Base-by-base conservation (phyloP, 2,888 invertebrate species). In the Nomada goodeniana region DNA sequence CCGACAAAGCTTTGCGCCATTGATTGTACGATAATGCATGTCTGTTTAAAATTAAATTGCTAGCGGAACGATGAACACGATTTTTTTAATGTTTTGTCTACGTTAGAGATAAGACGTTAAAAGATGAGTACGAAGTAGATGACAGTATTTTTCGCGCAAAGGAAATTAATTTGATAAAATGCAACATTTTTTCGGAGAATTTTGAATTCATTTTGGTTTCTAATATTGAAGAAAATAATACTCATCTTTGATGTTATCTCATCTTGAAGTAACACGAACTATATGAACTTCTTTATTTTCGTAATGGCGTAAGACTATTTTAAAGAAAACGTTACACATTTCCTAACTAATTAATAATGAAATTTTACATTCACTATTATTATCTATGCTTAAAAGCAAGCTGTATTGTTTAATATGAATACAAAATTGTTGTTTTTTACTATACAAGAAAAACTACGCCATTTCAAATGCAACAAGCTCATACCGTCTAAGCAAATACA, bases 401-500 rank as follows among this genome's bases (percentile, higher is more conserved):
- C 36, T 36, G 36, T 36, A 36, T 7, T 36, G 36, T 36, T 36
- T 36, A 36, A 36, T 36, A 36, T 36, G 7, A 36, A 36, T 36
- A 36, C 0, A 36, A 36, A 23, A 15, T 63, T 47, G 23, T 47
- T 26, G 47, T n/a, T 4, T 23, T 53, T 18, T 0, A n/a, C 18
- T 50, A 29, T 47, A 55, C n/a, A 18, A 18, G 44, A 18, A 69
- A 18, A 69, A 70, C 18, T 52, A 61, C 50, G 61, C 2, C 61
- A 71, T 50, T 20, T 70, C 15, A 71, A 69, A 42, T 11, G 42
- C 26, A 75, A 75, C 13, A 29, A n/a, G 26, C 20, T 52, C 42
- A 42, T 52, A 60, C 50, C 42, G 20, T 29, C 7, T 42, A 75
- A 70, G 60, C 74, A 60, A 75, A 50, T 71, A 26, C 59, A 42